Base-by-base conservation (phyloP, 2,113 vertebrate species). In the Dasyurus viverrinus region DNA sequence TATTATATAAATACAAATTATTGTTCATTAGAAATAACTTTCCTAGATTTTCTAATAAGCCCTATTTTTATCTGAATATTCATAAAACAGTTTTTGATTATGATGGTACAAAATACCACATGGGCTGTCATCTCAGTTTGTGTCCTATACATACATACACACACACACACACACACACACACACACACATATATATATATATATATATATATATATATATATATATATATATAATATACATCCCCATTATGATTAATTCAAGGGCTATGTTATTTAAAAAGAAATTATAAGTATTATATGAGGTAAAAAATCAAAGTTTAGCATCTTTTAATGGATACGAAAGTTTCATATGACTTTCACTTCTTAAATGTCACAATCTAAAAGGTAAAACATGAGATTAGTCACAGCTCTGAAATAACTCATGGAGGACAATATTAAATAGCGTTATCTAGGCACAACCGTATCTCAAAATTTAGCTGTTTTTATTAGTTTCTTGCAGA, bases 351-450 rank as follows among this genome's bases (percentile, higher is more conserved):
- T 84, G 68, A 84, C 68, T 84, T 84, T 84, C 68, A 84, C 68
- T 84, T 42, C n/a, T 84, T 84, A 84, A 84, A 84, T 84, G n/a
- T 84, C 68, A 84, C 68, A 84, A 84, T 84, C 68, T 84, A n/a
- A 42, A n/a, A 84, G 19, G 68, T 84, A 84, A 84, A 84, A 84
- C 0, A 68, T 91, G 26, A 95, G 93, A 68, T 93, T 93, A 90
- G 53, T 94, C 50, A 76, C 1, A 60, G 2, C 91, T 92, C 89
- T 47, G 54, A 60, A 95, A 90, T 1, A 92, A 76, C 19, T 57
- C 1, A 19, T 52, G 91, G 14, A 94, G 93, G 30, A 36, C n/a
- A 84, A 84, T 94, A 23, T 54, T 48, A 89, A 50, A 54, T 0
- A 84, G 0, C 2, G 68, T 84, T 84, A 55, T 24, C 53, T 52